phyloP scores from a whole-genome alignment of 1,140 invertebrate species.

The Alviniconcha marisindica region DNA sequence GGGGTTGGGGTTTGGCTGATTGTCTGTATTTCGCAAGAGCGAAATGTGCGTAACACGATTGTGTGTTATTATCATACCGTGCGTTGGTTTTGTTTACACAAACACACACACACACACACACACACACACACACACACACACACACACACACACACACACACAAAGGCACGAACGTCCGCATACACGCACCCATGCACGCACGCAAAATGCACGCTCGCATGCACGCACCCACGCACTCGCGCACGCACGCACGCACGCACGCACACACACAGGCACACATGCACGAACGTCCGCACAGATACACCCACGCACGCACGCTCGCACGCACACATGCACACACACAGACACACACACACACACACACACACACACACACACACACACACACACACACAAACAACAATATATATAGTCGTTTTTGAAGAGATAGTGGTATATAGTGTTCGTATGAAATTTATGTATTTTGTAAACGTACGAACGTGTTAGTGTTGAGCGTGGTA shows the following conservation, averaged over 20 bases:
- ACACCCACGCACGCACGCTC: not conserved
- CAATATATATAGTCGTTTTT: not conserved
- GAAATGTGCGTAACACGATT: too few relatives aligned
- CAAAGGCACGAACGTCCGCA: not conserved
- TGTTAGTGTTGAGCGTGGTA: too few relatives aligned
- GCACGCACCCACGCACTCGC: not conserved
- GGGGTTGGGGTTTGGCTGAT: too few relatives aligned
- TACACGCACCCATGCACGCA: not conserved
- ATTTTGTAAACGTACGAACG: too few relatives aligned
- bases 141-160: not conserved
- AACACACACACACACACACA: too few relatives aligned
- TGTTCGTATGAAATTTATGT: not conserved
- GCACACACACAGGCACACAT: not conserved
- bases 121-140: too few relatives aligned
- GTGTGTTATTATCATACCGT: too few relatives aligned
- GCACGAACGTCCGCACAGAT: too few relatives aligned
- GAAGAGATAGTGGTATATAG: not conserved
- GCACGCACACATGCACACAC: not conserved
- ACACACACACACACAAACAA: too few relatives aligned
- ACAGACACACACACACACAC: too few relatives aligned
- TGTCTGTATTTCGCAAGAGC: too few relatives aligned
- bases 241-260: not conserved
- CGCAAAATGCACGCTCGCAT: not conserved
- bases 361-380: constrained; percentile 3
- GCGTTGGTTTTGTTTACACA: too few relatives aligned